Evolutionary conservation across 2,797 vertebrate genomes (phyloP).

Genomic region (Oreonectes daqikongensis): DNA sequence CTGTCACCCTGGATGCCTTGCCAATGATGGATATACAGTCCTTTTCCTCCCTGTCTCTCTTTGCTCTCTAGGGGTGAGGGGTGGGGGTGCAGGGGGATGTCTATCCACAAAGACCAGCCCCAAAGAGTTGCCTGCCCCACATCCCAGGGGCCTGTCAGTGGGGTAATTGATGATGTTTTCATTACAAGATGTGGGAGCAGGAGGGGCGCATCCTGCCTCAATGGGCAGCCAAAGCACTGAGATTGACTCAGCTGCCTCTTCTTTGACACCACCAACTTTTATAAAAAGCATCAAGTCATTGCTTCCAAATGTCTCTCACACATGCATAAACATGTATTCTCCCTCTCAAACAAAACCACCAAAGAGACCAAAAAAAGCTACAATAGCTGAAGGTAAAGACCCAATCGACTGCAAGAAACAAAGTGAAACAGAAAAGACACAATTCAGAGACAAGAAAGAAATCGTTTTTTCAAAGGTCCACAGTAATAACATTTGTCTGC

Average conservation of each 20-base stretch:
- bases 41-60: slow-evolving; percentile 59
- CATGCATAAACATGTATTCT: slow-evolving; percentile 39
- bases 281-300: slow-evolving; percentile 78
- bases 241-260: slow-evolving; percentile 86
- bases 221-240: slow-evolving; percentile 70
- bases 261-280: slow-evolving; percentile 78
- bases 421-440: slow-evolving; percentile 31
- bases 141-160: slow-evolving; percentile 84
- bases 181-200: slow-evolving; percentile 85
- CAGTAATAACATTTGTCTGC: neutral
- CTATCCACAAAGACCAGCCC: slow-evolving; percentile 81
- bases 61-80: slow-evolving; percentile 50
- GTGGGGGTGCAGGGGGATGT: slow-evolving; percentile 63
- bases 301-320: slow-evolving; percentile 72
- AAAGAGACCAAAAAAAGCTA: slow-evolving; percentile 24
- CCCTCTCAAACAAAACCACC: slow-evolving; percentile 33
- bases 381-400: slow-evolving; percentile 30
- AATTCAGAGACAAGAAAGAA: slow-evolving; percentile 2
- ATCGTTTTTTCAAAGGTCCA: neutral
- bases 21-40: slow-evolving; percentile 73
- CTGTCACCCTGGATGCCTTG: slow-evolving; percentile 66
- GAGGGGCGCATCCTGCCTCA: slow-evolving; percentile 74
- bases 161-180: slow-evolving; percentile 95
- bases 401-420: slow-evolving; percentile 25
- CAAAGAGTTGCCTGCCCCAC: slow-evolving; percentile 79